phyloP scores from a whole-genome alignment of 2,888 invertebrate species.

The Caenorhabditis plicata region DNA sequence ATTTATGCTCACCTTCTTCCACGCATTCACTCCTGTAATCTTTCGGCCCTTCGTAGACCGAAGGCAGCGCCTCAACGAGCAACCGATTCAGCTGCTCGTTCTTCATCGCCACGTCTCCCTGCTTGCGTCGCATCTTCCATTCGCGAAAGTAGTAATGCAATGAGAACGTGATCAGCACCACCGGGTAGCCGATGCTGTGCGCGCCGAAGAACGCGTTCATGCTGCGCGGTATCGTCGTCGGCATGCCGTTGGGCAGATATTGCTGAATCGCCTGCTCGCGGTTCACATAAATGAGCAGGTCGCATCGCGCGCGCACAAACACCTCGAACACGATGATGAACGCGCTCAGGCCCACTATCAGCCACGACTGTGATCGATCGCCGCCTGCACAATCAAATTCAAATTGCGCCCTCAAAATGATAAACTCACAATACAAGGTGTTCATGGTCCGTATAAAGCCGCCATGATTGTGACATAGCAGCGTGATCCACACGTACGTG shows the following conservation, averaged over 20 bases:
- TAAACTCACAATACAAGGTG: constrained; percentile 23
- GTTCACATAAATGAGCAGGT: not conserved
- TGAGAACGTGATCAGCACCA: constrained; percentile 76
- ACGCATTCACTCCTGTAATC: constrained; percentile 31
- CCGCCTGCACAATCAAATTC: constrained; percentile 18
- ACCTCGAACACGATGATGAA: constrained; percentile 22
- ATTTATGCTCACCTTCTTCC: constrained; percentile 11
- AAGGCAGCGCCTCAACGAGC: constrained; percentile 58
- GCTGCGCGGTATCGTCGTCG: constrained; percentile 26
- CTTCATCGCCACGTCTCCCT: constrained; percentile 85
- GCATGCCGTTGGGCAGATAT: constrained; percentile 24
- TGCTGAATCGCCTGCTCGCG: constrained; percentile 14
- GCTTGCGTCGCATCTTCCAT: constrained; percentile 69
- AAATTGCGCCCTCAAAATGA: constrained; percentile 1
- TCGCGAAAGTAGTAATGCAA: constrained; percentile 51
- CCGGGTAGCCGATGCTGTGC: constrained; percentile 85
- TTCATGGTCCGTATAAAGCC: constrained; percentile 36
- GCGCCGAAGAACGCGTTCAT: constrained; percentile 55
- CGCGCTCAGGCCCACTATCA: constrained; percentile 11
- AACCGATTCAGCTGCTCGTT: constrained; percentile 54
- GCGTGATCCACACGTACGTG: constrained; percentile 70
- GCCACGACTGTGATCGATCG: constrained; percentile 23
- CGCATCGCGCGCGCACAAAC: constrained; percentile 23
- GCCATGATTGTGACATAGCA: constrained; percentile 40
- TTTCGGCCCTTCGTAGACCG: constrained; percentile 54